Evolutionary conservation across 1,140 invertebrate genomes (phyloP).

Genomic region (Calliopsis andreniformis): DNA sequence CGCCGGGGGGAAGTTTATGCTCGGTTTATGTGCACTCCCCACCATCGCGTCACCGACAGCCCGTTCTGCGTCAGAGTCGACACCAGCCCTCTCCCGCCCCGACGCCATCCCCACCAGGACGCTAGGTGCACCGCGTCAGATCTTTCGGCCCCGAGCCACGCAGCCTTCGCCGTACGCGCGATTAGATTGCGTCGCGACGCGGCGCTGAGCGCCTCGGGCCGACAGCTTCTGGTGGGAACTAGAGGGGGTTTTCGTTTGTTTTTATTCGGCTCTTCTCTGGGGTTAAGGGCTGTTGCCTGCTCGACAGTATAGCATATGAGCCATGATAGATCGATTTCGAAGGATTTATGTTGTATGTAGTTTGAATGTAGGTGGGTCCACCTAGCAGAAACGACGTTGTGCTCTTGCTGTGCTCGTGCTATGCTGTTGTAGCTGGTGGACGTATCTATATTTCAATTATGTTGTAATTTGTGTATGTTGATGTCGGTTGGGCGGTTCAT

Average conservation of each 20-base stretch:
- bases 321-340: too few species aligned
- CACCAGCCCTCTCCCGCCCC: conserved; percentile 9
- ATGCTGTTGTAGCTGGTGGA: too few species aligned
- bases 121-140: conserved; percentile 46
- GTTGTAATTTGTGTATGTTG: too few species aligned
- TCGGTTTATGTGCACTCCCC: conserved; percentile 52
- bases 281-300: too few species aligned
- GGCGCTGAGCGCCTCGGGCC: conserved; percentile 34
- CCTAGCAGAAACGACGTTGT: too few species aligned
- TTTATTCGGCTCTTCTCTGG: background rate
- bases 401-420: too few species aligned
- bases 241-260: background rate
- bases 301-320: too few species aligned
- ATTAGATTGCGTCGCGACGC: conserved; percentile 66
- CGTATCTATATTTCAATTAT: too few species aligned
- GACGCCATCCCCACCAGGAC: conserved; percentile 5
- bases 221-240: background rate
- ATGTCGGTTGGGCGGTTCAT: too few species aligned
- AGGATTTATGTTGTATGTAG: too few species aligned
- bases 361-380: too few species aligned
- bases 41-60: background rate
- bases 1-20: conserved; percentile 63
- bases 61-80: conserved; percentile 57
- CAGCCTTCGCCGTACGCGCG: conserved; percentile 36
- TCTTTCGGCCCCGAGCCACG: conserved; percentile 36